Base-by-base conservation (phyloP, 2,113 vertebrate species). In the Connochaetes taurinus region DNA sequence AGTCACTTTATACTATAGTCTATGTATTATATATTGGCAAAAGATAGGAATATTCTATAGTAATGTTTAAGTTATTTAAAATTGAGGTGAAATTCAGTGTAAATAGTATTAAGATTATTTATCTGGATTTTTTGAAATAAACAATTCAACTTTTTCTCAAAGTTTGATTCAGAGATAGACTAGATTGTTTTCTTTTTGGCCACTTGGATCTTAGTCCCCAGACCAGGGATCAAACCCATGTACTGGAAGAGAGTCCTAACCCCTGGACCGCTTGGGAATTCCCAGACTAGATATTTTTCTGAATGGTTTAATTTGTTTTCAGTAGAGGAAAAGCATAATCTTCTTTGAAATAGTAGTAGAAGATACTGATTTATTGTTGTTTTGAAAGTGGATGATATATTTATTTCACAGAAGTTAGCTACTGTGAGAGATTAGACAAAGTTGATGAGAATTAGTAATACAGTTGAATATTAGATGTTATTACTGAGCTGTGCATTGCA, bases 161-260 rank as follows among this genome's bases (percentile, higher is more conserved):
- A 91, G 33, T 95, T 97, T 87, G 85, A 94, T 92, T 96, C 55
- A 97, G 29, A 93, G 58, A 53, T 83, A 95, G 45, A 89, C 23
- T 90, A 87, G 45, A 55, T 95, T 97, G 84, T 45, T 98, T 96
- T 96, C 91, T 52, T 81, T 81, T 81, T 81, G 78, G 47, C 78
- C 47, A 33, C 31, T 33, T 81, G 78, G 45, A 81, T 52, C 47
- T 81, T 81, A 52, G 78, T 81, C 19, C 78, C 47, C 78, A 50
- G 47, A 52, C 47, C 47, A 52, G 78, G 78, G 31, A 33, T 81
- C 31, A 33, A 50, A 52, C 78, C 16, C 31, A 11, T 52, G 78
- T 11, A 8, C 31, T 50, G 47, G 47, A 33, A 52, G 31, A 33
- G 45, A 81, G 47, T 81, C 47, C 47, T n/a, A 21, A 81, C 47